phyloP scores from a whole-genome alignment of 2,797 vertebrate species.

The Acipenser transmontanus region DNA sequence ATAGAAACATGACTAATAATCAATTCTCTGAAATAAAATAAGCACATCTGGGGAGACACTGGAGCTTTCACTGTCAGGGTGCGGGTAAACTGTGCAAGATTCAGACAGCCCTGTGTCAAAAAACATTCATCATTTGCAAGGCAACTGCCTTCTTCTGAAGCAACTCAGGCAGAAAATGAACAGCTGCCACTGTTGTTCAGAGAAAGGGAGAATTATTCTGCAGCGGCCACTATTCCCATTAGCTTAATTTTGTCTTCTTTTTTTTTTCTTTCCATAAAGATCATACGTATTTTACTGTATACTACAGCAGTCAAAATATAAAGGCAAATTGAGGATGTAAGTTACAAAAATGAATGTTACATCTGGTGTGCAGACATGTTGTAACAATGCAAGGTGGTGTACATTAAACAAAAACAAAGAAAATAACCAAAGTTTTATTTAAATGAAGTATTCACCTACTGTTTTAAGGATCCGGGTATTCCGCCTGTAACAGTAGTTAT shows the following conservation, averaged over 20 bases:
- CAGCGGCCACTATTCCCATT: constrained; percentile 29
- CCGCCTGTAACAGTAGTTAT: too few species aligned
- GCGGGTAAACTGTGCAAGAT: constrained; percentile 46
- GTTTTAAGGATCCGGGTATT: too few species aligned
- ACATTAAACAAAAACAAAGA: too few species aligned
- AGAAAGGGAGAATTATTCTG: constrained; percentile 51
- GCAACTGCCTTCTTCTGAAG: constrained; percentile 65
- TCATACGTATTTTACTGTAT: too few species aligned
- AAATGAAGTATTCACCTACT: too few species aligned
- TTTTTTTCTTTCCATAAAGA: too few species aligned
- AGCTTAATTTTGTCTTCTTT: not conserved
- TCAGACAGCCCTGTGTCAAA: constrained; percentile 47
- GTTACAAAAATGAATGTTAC: too few species aligned
- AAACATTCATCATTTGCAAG: constrained; percentile 64
- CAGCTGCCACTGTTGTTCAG: constrained; percentile 72
- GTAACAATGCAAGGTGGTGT: too few species aligned
- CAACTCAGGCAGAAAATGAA: constrained; percentile 80
- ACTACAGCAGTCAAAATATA: too few species aligned
- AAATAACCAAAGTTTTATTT: too few species aligned
- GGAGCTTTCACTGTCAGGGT: constrained; percentile 49
- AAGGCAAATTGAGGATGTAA: too few species aligned
- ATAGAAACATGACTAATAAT: constrained; percentile 49
- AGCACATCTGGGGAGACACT: constrained; percentile 41
- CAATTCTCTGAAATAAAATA: constrained; percentile 50
- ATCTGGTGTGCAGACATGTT: too few species aligned